A percentile compares a stretch with the other conserved stretches of the same genome.
These are phyloP conservation scores for Argyra leucocephala DNA, from an alignment of 2,888 invertebrate genomes.

Conservation along the genomic window DNA sequence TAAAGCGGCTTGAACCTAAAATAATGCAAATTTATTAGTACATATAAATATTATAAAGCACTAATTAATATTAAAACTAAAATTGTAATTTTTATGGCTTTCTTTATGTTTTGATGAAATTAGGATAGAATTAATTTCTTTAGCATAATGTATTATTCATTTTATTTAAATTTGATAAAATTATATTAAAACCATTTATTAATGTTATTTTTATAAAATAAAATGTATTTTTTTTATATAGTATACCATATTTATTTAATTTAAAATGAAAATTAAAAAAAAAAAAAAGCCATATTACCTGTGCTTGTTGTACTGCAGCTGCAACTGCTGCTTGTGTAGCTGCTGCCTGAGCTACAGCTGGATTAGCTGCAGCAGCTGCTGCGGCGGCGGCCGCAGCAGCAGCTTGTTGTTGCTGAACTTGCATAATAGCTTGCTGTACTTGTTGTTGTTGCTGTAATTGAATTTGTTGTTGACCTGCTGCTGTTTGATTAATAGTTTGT, in stretches of 20 bases:
- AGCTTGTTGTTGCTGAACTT: conserved; percentile 41
- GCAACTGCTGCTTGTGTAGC: conserved; percentile 19
- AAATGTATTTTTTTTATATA: no score
- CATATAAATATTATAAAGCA: no score
- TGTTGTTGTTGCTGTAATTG: conserved; percentile 40
- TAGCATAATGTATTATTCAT: no score
- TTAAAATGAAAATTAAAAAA: not conserved
- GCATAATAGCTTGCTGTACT: conserved; percentile 40
- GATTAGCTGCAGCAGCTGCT: conserved; percentile 32
- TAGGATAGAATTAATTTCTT: no score
- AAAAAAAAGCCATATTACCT: conserved; percentile 16
- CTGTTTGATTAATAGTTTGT: conserved; percentile 28
- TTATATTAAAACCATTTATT: no score
- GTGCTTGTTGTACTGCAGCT: conserved; percentile 28
- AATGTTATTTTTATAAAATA: no score
- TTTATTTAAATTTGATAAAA: no score
- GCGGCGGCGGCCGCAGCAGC: conserved; percentile 37
- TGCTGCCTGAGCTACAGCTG: conserved; percentile 20
- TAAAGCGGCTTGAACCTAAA: conserved; percentile 38
- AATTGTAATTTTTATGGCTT: no score
- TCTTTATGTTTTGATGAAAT: no score
- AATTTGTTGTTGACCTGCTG: conserved; percentile 35
- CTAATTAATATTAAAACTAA: no score
- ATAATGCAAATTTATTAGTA: not conserved
- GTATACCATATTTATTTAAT: no score